Conservation (phyloP, 2,888 invertebrate species). For the Nomada goodeniana region DNA sequence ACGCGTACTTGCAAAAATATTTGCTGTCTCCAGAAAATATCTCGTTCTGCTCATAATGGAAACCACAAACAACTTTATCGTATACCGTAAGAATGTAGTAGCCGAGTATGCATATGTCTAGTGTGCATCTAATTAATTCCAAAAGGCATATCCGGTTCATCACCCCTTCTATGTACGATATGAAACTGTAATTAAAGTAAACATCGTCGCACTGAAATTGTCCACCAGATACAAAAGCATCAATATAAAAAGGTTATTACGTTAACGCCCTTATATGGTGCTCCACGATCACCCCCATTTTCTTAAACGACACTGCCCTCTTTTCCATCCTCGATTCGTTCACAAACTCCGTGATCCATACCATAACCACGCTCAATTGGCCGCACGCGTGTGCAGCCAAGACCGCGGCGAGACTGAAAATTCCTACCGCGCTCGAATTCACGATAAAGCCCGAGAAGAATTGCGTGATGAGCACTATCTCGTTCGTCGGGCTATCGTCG, state of each 20-base stretch:
- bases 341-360: conserved; percentile 54
- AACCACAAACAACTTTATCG: not conserved
- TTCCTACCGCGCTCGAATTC: conserved; percentile 48
- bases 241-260: conserved; percentile 25
- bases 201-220: conserved; percentile 8
- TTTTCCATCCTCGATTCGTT: not conserved
- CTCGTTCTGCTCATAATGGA: not conserved
- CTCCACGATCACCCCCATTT: conserved; percentile 56
- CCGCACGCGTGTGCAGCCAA: conserved; percentile 71
- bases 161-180: conserved; percentile 70
- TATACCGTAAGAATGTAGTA: conserved; percentile 59
- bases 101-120: conserved; percentile 59
- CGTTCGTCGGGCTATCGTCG: conserved; percentile 54
- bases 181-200: conserved; percentile 69
- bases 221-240: conserved; percentile 4
- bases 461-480: conserved; percentile 60
- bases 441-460: conserved; percentile 46
- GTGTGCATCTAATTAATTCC: conserved; percentile 76
- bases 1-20: not conserved
- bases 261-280: conserved; percentile 62
- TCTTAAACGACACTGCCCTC: not conserved
- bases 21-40: not conserved
- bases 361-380: conserved; percentile 63
- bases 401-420: conserved; percentile 60
- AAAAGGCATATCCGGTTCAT: conserved; percentile 75